These are phyloP conservation scores for Criorhina ranunculi DNA, from an alignment of 2,888 invertebrate genomes.

Conservation along the genomic window DNA sequence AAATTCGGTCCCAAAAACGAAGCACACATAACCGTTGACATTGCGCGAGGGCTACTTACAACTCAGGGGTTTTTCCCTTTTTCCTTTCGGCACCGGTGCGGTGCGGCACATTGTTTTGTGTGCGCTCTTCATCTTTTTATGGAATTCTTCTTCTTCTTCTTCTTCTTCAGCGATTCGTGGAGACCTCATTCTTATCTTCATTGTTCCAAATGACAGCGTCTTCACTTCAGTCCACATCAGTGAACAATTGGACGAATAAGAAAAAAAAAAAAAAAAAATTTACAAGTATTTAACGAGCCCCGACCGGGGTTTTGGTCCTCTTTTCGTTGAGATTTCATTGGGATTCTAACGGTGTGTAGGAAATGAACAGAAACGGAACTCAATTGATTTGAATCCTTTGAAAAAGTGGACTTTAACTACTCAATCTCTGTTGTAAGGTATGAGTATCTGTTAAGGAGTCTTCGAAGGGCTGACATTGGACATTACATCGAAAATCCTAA, in stretches of 20 bases:
- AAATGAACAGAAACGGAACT: constrained; percentile 12
- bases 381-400: constrained; percentile 22
- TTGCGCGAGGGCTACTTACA: constrained; percentile 44
- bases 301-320: constrained; percentile 40
- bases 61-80: constrained; percentile 41
- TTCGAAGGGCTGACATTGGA: too few relatives aligned
- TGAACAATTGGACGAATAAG: constrained; percentile 69
- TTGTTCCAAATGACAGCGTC: constrained; percentile 77
- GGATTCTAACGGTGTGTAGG: constrained; percentile 10
- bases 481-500: too few relatives aligned
- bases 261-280: constrained; percentile 27
- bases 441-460: too few relatives aligned
- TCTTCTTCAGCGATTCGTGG: constrained; percentile 51
- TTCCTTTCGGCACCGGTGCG: constrained; percentile 52
- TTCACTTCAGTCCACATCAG: constrained; percentile 78
- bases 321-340: constrained; percentile 52
- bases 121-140: constrained; percentile 64
- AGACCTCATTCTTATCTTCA: constrained; percentile 69
- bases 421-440: too few relatives aligned
- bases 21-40: constrained; percentile 42
- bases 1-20: constrained; percentile 79
- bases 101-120: constrained; percentile 43
- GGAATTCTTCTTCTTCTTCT: too few relatives aligned
- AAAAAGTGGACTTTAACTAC: too few relatives aligned
- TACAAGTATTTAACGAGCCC: constrained; percentile 58